Base-by-base conservation (phyloP, 2,797 vertebrate genomes). In the Lacerta agilis region DNA sequence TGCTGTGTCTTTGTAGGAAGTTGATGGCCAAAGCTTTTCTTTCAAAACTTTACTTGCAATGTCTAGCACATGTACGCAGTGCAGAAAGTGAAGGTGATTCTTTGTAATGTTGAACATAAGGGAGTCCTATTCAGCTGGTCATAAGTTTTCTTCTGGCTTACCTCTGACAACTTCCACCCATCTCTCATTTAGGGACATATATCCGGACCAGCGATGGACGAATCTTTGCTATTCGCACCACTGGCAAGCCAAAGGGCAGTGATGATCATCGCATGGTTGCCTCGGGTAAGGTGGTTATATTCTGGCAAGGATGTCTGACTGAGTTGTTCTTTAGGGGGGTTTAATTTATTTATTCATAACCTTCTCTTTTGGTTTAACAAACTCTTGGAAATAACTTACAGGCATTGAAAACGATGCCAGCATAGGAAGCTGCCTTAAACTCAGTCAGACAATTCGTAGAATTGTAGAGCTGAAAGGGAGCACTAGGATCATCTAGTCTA, bases 171-270 rank as follows among this genome's bases (percentile, higher is more conserved):
- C 36, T 66, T 36, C 25, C 77, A 67, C 88, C 10, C n/a, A 82
- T 55, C 61, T 92, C 89, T 78, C 55, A 89, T 91, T 64, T 93
- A 99, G 99, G 99, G 94, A 99, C 98, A 0, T 99, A 99, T 90
- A 99, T 99, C 87, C 97, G 99, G 86, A 99, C 99, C 11, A 99
- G 98, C 0, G 99, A 99, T 18, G 99, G 99, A 76, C 97, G 99
- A 89, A 99, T 99, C 91, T 99, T 99, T 96, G 99, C 99, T 83
- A 98, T 99, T 93, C 97, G 99, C 94, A 98, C 98, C 38, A 98
- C 98, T 71, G 98, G 98, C 95, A 99, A 99, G 95, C 97, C 98
- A 61, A 97, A 98, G 94, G 96, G 97, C 82, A 91, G 92, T 11
- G 97, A 97, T 29, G 97, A 97, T 76, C 97, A 95, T 83, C 97